Percentiles rank a stretch among this genome's conserved stretches.
Conservation (phyloP, 2,797 vertebrate species). For the Takifugu ocellatus region DNA sequence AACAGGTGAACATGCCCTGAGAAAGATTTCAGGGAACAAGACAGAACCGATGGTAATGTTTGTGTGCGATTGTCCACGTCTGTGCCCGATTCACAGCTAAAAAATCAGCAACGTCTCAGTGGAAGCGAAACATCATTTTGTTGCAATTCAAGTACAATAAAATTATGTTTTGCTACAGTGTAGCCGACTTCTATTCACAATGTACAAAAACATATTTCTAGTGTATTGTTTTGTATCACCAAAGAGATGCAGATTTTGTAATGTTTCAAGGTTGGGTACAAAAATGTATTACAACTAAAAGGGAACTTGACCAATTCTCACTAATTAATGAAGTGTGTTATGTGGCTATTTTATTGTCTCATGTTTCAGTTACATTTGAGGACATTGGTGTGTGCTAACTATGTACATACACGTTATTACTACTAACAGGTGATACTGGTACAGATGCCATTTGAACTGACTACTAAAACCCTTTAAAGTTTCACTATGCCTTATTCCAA, state of each 20-base stretch:
- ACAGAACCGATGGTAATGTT: conserved; percentile 1
- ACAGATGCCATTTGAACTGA: conserved; percentile 10
- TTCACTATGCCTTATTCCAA: neutral
- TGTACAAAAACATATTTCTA: too few relatives aligned
- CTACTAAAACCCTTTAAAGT: conserved; percentile 15
- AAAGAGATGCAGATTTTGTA: conserved; percentile 34
- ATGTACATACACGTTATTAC: conserved; percentile 14
- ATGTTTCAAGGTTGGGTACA: conserved; percentile 19
- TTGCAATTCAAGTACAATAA: neutral
- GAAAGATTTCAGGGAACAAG: conserved; percentile 1
- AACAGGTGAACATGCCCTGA: conserved; percentile 67
- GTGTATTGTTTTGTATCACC: neutral
- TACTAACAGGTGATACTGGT: conserved; percentile 17
- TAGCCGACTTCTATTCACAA: conserved; percentile 58
- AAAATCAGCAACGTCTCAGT: neutral
- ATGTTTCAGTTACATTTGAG: conserved; percentile 8
- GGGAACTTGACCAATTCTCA: conserved; percentile 14
- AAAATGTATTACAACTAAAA: conserved; percentile 27
- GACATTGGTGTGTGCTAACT: conserved; percentile 14
- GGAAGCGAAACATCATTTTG: neutral
- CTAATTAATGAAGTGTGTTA: conserved; percentile 21
- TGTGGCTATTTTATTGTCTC: conserved; percentile 15
- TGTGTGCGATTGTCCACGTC: neutral
- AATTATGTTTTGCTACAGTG: conserved; percentile 4
- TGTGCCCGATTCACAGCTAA: neutral